Conservation (phyloP, 2,888 invertebrate genomes). For the Drosophila eohydei region DNA sequence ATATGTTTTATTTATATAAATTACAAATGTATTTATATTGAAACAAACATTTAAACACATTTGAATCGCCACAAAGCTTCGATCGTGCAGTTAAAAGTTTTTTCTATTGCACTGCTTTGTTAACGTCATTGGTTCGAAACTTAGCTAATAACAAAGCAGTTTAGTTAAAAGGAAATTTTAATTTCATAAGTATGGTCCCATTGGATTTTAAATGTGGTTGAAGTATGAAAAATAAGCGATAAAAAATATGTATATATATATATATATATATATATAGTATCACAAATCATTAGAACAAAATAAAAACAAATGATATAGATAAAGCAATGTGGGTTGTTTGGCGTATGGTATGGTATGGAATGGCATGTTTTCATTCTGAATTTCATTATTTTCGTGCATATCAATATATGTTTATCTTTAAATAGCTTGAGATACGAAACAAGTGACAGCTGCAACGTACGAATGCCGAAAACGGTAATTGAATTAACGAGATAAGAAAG, state of each 20-base stretch:
- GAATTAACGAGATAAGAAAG: constrained; percentile 68
- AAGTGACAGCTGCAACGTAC: constrained; percentile 14
- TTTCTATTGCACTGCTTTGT: constrained; percentile 21
- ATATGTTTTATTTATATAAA: background rate
- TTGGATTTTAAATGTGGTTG: background rate
- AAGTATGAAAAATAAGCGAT: background rate
- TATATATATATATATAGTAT: background rate
- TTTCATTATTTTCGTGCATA: background rate
- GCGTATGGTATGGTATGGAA: too few species aligned
- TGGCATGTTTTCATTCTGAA: background rate
- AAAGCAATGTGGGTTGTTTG: background rate
- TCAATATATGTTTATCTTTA: constrained; percentile 15
- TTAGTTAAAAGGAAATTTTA: background rate
- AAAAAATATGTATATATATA: too few species aligned
- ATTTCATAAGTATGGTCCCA: background rate
- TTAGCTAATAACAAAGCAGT: constrained; percentile 4
- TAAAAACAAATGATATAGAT: background rate
- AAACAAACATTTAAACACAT: background rate
- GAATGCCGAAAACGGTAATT: constrained; percentile 45
- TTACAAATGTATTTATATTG: background rate
- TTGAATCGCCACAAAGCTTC: background rate
- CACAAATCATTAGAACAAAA: background rate
- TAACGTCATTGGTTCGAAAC: background rate
- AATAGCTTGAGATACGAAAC: constrained; percentile 10
- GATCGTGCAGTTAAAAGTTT: background rate